Evolutionary conservation across 2,113 vertebrate genomes (phyloP), one percentile per base, ranked within the genome.

Genomic region (Anthoscopus minutus): DNA sequence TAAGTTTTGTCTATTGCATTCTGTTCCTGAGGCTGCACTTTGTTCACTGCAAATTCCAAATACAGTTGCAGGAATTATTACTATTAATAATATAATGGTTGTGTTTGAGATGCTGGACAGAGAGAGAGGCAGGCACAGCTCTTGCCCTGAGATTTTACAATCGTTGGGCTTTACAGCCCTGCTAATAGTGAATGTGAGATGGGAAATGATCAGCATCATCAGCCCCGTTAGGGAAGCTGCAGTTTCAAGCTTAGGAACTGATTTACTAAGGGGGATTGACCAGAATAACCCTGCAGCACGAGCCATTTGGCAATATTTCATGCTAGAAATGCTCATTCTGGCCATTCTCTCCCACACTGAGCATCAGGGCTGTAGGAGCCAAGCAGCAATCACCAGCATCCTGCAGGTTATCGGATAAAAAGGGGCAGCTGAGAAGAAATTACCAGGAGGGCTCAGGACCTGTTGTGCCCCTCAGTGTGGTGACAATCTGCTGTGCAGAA

Each of bases 11-110:
- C 83, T 71, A 4, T 42, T 66, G 72, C 86, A 31, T 83, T 88
- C 92, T 78, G 72, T 27, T 94, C 92, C 93, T 54, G 57, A 81
- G 89, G 93, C 56, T 88, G 93, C 35, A 19, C 61, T 91, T 73
- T 66, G 30, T 33, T 64, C 51, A 17, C 76, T 88, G 72, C 69
- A 71, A 81, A 78, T 47, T 74, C 65, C 86, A 79, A 82, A 78
- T 51, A 28, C 28, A 58, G 92, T 72, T 84, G 54, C 67, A 78
- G 28, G 7, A 74, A 88, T 96, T 88, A 93, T 76, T 86, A 83
- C 82, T 86, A 88, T 72, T 93, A 86, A 74, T 92, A 86, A 83
- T n/a, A 9, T 47, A 67, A 78, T 38, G 65, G 40, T 28, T 83
- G 57, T 33, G 67, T 58, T 33, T 18, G 60, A 76, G 79, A 57